Base-by-base conservation (phyloP, 2,888 invertebrate species). In the Dynastes tityus region DNA sequence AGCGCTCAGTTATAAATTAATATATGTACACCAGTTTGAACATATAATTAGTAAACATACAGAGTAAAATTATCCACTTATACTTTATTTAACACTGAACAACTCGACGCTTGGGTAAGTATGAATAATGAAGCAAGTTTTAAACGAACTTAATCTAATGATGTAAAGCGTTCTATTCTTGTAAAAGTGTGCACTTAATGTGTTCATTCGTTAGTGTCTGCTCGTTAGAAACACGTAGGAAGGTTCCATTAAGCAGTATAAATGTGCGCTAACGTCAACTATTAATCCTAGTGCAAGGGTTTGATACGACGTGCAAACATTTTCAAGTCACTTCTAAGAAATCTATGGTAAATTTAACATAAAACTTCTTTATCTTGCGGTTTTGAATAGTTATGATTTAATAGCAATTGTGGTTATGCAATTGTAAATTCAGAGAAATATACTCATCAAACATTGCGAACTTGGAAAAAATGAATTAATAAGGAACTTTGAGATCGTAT, bases 401-500 rank as follows among this genome's bases (percentile, higher is more conserved):
- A 45, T 45, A 45, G 45, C 8, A 45, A 45, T 2, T 2, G 45
- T 8, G 11, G 11, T 45, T 8, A 45, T 11, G 8, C 8, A 45
- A 45, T 45, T 45, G 45, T 6, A 9, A 45, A 45, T 45, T 45
- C 11, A 45, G 45, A 11, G 8, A 58, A 58, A 58, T 22, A 22
- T 22, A 58, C 22, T 22, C 13, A 32, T 9, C 32, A 55, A 55
- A 55, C n/a, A 22, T 22, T 55, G 55, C 6, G 55, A 40, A 40
- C 16, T 2, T 13, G 11, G 27, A 68, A 29, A 68, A 68, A 68
- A 16, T 40, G 40, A 37, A 51, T 68, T 68, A 68, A 68, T 68
- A 68, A 13, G 27, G 27, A 51, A 53, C 51, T 68, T 68, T 27
- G 27, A 51, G 27, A 68, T 68, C 49, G 29, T 13, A 51, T 27